Evolutionary conservation across 2,888 invertebrate genomes (phyloP).

Genomic region (Myathropa florea): DNA sequence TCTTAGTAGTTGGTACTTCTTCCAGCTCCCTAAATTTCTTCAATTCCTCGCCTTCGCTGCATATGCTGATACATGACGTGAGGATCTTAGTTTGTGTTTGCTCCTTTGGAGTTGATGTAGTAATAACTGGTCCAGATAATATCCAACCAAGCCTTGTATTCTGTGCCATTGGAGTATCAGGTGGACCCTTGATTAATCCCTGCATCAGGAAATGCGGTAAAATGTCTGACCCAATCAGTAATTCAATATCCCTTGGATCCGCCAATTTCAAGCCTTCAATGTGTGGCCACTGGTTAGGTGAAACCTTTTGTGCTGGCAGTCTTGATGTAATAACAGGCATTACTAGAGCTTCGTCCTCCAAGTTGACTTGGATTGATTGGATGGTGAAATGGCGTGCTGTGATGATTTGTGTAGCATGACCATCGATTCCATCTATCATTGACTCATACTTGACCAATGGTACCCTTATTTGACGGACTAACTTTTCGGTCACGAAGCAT

Average conservation of each 20-base stretch:
- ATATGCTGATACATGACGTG: background rate
- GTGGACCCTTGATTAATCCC: background rate
- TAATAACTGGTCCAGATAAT: background rate
- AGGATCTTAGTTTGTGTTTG: background rate
- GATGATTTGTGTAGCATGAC: background rate
- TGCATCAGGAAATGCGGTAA: background rate
- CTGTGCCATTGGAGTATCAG: background rate
- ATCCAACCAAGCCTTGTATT: no score
- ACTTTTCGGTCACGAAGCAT: no score
- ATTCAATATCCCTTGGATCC: background rate
- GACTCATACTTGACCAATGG: slow-evolving; percentile 5
- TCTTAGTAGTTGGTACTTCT: background rate
- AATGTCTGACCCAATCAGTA: background rate
- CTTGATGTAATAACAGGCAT: background rate
- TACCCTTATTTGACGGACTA: slow-evolving; percentile 5
- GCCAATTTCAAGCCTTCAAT: slow-evolving; percentile 1
- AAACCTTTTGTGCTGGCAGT: background rate
- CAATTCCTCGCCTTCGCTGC: background rate
- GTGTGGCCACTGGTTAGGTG: background rate
- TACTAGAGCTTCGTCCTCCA: background rate
- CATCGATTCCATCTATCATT: slow-evolving; percentile 7
- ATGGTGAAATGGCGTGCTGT: slow-evolving; percentile 2
- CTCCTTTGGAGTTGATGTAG: background rate
- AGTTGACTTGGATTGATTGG: slow-evolving; percentile 7
- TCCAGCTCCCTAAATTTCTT: background rate